Evolutionary conservation across 1,140 invertebrate species (phyloP).

Genomic region (Bombus balteatus): DNA sequence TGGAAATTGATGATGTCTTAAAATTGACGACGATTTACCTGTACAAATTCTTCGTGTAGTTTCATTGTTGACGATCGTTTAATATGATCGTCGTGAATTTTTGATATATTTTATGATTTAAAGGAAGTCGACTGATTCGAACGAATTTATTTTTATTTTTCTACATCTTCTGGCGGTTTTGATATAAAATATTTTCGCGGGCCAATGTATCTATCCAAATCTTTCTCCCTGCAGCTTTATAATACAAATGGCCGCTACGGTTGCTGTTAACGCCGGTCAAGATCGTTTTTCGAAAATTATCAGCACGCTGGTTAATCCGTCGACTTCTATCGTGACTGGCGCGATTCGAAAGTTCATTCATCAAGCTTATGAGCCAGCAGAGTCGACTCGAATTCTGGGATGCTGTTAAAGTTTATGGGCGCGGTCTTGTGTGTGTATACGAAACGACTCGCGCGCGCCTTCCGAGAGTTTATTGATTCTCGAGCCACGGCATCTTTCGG

Average conservation of each 20-base stretch:
- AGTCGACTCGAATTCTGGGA: constrained; percentile 72
- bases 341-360: constrained; percentile 70
- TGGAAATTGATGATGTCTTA: background rate
- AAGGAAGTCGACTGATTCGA: no score
- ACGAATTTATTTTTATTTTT: no score
- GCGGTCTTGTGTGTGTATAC: constrained; percentile 75
- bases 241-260: background rate
- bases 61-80: no score
- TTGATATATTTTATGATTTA: no score
- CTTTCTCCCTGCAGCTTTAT: background rate
- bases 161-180: background rate
- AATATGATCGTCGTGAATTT: no score
- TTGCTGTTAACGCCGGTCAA: background rate
- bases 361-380: constrained; percentile 66
- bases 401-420: constrained; percentile 80
- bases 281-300: background rate
- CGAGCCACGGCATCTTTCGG: constrained; percentile 75
- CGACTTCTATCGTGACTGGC: background rate
- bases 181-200: rapidly evolving
- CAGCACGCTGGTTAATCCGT: background rate
- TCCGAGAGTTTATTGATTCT: constrained; percentile 81
- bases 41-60: no score
- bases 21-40: background rate
- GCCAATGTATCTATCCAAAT: no score
- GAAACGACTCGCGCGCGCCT: constrained; percentile 65